A percentile compares a stretch with the other conserved stretches of the same genome.
phyloP scores from a whole-genome alignment of 2,113 vertebrate species.

The Triplophysa rosa region DNA sequence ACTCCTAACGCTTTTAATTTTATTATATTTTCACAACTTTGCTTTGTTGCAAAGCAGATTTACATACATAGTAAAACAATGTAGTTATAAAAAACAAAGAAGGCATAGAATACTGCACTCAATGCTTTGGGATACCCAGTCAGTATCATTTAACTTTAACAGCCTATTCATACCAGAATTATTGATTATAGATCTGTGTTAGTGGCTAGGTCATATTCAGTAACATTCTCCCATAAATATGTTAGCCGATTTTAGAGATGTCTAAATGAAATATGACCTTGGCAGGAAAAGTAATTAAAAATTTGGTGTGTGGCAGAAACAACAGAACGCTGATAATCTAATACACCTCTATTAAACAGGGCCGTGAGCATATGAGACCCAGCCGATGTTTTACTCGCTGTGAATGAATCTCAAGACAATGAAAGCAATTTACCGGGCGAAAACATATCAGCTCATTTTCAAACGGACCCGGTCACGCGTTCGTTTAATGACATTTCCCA shows the following conservation, averaged over 20 bases:
- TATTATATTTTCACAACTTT: no score
- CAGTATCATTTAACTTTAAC: constrained; percentile 7
- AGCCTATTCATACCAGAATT: neutral
- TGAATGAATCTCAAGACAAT: constrained; percentile 33
- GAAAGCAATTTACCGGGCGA: constrained; percentile 33
- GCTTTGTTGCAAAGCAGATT: no score
- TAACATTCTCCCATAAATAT: constrained; percentile 24
- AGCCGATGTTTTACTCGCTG: constrained; percentile 22
- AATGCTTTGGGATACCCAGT: neutral
- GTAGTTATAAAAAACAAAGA: no score
- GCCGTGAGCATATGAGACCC: neutral
- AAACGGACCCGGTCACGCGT: constrained; percentile 21
- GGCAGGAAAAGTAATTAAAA: constrained; percentile 43
- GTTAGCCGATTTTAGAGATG: constrained; percentile 9
- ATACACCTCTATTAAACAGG: constrained; percentile 7
- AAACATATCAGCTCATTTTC: constrained; percentile 16
- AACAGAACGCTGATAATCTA: constrained; percentile 27
- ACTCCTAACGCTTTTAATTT: no score
- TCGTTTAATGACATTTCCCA: constrained; percentile 42
- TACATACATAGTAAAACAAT: neutral
- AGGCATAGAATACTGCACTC: no score
- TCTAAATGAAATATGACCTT: constrained; percentile 38
- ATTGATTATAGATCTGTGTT: constrained; percentile 19
- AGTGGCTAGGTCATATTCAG: neutral
- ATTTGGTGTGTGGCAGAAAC: constrained; percentile 26